Base-by-base conservation (phyloP, 2,888 invertebrate species). In the Dynastes grantii region DNA sequence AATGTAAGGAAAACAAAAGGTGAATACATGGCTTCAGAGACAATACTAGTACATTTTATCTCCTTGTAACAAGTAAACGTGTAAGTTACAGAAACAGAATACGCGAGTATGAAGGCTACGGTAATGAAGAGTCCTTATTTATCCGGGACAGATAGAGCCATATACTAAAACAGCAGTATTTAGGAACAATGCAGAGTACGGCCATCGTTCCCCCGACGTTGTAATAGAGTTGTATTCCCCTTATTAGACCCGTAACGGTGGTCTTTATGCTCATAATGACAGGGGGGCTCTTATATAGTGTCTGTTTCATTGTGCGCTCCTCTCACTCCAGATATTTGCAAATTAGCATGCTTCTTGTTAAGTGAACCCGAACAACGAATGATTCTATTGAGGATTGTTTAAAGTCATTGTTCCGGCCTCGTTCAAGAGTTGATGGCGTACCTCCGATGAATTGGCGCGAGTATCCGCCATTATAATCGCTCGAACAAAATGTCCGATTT, bases 161-260 rank as follows among this genome's bases (percentile, higher is more conserved):
- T 75, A 68, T 29, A 75, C 73, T 75, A 75, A 75, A 75, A 75
- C 73, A 55, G 61, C 58, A 61, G 73, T 75, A 61, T 61, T 75
- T 55, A 63, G 73, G 73, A 75, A 75, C 73, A 75, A 75, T 75
- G 73, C 73, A 61, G 61, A 63, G 55, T 75, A 77, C 77, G 58
- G 49, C 73, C 76, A 70, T 70, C 83, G 84, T 84, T 83, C 84
- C 84, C 82, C 84, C 84, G 81, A 82, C 78, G 79, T 79, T 83
- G 85, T 86, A 87, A 87, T 87, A 85, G 86, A 85, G 85, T 85
- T 84, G 85, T 87, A 85, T 84, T 84, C 83, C 83, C 86, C 83
- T 86, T 86, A 87, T 87, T 86, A 86, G 86, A 85, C 85, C 85
- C 85, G 85, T 87, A 87, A 87, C 86, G 86, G 85, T 85, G 86